A percentile compares a stretch with the other conserved stretches of the same genome.
Conservation (phyloP, 2,888 invertebrate species). For the Volucella bombylans region DNA sequence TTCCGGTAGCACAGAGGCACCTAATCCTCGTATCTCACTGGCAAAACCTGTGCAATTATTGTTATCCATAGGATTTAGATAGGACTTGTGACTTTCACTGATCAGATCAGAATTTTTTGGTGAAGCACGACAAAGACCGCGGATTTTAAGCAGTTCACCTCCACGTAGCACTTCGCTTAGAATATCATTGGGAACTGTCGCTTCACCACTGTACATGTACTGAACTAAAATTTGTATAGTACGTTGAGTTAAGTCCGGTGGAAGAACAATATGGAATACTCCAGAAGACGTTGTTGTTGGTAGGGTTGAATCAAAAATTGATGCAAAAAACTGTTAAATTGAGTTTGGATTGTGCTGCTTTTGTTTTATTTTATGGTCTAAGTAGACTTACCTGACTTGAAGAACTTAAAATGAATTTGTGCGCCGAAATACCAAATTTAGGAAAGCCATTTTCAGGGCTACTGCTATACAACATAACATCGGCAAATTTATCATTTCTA, state of each 20-base stretch:
- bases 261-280: constrained; percentile 88
- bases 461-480: constrained; percentile 89
- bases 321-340: constrained; percentile 79
- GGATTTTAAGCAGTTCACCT: constrained; percentile 91
- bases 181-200: constrained; percentile 93
- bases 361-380: background rate
- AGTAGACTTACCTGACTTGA: constrained; percentile 85
- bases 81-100: constrained; percentile 75
- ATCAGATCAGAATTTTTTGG: constrained; percentile 67
- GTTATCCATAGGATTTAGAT: constrained; percentile 45
- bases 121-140: constrained; percentile 88
- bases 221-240: constrained; percentile 91
- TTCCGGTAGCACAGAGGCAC: constrained; percentile 81
- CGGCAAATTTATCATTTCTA: constrained; percentile 91
- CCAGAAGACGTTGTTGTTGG: constrained; percentile 81
- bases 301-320: constrained; percentile 81
- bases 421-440: constrained; percentile 91
- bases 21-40: constrained; percentile 77
- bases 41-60: constrained; percentile 65
- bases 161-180: constrained; percentile 91
- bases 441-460: constrained; percentile 83
- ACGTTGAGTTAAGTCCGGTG: constrained; percentile 90
- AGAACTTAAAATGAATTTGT: constrained; percentile 92
- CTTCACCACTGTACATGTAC: constrained; percentile 91
- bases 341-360: no score